These are phyloP conservation scores for Synergus japonicus DNA, from an alignment of 2,888 invertebrate genomes.

Conservation along the genomic window DNA sequence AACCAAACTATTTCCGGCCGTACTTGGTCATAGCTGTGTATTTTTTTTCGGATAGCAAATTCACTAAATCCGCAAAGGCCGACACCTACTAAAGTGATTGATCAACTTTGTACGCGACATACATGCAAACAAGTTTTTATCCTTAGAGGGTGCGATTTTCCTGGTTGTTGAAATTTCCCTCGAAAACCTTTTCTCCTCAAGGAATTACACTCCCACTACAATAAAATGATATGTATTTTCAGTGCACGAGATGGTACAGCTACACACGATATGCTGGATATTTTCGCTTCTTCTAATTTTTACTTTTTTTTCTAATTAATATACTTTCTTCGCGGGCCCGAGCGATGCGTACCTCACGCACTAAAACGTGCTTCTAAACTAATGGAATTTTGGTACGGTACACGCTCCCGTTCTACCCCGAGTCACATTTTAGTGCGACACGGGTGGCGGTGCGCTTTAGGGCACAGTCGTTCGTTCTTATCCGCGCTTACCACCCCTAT, in stretches of 20 bases:
- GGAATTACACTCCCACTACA: background rate
- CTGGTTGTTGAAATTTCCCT: background rate
- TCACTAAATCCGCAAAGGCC: slow-evolving; percentile 42
- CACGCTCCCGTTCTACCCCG: slow-evolving; percentile 50
- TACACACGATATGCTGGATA: background rate
- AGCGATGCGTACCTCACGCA: slow-evolving; percentile 20
- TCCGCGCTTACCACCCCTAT: slow-evolving; percentile 44
- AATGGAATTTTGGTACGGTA: slow-evolving; percentile 50
- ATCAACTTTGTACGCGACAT: slow-evolving; percentile 7
- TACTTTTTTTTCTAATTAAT: background rate
- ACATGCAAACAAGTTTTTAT: background rate
- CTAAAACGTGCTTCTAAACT: slow-evolving; percentile 46
- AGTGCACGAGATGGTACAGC: background rate
- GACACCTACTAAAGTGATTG: background rate
- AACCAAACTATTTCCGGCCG: slow-evolving; percentile 39
- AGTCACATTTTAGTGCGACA: slow-evolving; percentile 57
- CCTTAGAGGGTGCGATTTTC: background rate
- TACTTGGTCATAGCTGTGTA: slow-evolving; percentile 38
- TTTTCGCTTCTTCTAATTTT: background rate
- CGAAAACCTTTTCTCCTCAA: background rate
- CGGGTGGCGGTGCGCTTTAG: slow-evolving; percentile 53
- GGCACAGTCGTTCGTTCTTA: slow-evolving; percentile 52
- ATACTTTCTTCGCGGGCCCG: slow-evolving; percentile 12
- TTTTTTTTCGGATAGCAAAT: background rate
- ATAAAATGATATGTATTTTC: slow-evolving; percentile 39